A percentile compares a stretch with the other conserved stretches of the same genome.
Evolutionary conservation across 2,113 vertebrate species (phyloP).

Genomic region (Takifugu bimaculatus): DNA sequence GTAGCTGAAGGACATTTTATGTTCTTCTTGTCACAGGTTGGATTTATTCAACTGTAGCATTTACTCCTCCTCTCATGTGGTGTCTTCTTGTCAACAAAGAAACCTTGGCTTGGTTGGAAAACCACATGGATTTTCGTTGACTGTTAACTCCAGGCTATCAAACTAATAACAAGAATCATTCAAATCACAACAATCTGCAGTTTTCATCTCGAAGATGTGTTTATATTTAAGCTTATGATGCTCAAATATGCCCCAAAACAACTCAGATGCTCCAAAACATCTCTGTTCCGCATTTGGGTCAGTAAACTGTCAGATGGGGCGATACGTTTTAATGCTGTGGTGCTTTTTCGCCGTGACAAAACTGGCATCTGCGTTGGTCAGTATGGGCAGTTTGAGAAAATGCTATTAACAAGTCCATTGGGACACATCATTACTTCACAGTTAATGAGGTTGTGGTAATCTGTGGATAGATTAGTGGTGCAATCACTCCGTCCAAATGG

Average conservation of each 20-base stretch:
- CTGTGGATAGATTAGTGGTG: conserved; percentile 58
- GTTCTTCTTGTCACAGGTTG: no score
- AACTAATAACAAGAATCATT: no score
- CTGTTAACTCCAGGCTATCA: no score
- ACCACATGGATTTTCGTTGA: conserved; percentile 44
- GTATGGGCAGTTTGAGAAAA: conserved; percentile 40
- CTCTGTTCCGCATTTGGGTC: neutral
- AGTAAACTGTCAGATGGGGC: neutral
- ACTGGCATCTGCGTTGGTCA: neutral
- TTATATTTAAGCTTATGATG: no score
- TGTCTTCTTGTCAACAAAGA: conserved; percentile 20
- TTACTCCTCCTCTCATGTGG: no score
- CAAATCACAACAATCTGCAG: no score
- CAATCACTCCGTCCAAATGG: conserved; percentile 53
- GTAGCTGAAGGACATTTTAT: no score
- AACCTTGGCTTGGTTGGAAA: conserved; percentile 54
- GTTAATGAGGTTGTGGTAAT: conserved; percentile 64
- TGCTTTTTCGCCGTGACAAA: neutral
- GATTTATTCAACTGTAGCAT: no score
- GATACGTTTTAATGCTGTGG: neutral
- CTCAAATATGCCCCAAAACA: no score
- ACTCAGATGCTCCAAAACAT: neutral
- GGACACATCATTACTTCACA: conserved; percentile 49
- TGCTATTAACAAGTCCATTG: conserved; percentile 41
- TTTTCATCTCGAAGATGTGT: no score